Conservation (phyloP, 92 coral and sea anemone genomes). For the Muricea muricata region DNA sequence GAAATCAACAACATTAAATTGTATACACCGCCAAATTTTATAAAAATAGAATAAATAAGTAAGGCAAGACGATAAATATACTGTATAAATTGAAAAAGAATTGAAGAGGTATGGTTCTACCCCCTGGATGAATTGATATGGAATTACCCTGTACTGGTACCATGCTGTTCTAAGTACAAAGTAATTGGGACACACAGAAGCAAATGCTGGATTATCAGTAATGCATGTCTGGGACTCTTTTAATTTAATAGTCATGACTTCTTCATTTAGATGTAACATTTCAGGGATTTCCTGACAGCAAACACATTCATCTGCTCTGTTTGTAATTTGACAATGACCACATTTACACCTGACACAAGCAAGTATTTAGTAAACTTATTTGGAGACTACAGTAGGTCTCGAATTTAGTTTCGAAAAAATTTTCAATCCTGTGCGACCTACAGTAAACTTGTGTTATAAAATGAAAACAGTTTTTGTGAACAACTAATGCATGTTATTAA, state of each 20-base stretch:
- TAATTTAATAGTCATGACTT: constrained; percentile 36
- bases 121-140: no score
- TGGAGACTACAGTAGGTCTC: no score
- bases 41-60: no score
- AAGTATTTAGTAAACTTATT: background rate
- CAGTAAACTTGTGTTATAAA: no score
- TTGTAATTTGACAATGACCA: constrained; percentile 50
- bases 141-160: constrained; percentile 46
- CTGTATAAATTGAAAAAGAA: no score
- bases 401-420: no score
- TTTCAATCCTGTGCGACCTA: no score
- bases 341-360: constrained; percentile 10
- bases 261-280: constrained; percentile 27
- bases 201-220: constrained; percentile 28
- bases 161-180: constrained; percentile 37
- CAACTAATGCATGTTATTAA: background rate
- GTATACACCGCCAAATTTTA: no score
- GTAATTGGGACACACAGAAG: constrained; percentile 8
- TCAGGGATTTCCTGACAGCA: constrained; percentile 44
- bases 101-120: no score
- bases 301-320: constrained; percentile 38
- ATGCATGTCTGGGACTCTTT: constrained; percentile 17
- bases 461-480: background rate
- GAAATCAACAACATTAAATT: no score
- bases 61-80: no score